Evolutionary conservation across 1,140 invertebrate species (phyloP).

Genomic region (Drosophila teissieri): DNA sequence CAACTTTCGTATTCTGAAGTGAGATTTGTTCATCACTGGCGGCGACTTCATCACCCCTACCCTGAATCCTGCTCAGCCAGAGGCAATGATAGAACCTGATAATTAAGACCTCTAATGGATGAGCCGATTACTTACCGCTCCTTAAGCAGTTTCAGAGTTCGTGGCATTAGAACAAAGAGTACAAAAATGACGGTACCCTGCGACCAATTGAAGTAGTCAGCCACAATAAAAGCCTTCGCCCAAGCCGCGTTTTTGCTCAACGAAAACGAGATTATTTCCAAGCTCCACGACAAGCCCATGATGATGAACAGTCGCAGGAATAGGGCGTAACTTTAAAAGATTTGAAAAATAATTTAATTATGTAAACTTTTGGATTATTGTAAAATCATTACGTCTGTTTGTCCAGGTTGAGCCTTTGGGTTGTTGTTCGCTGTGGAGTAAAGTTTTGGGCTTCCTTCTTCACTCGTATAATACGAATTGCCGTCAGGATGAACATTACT

Average conservation of each 20-base stretch:
- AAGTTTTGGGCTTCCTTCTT: slow-evolving; percentile 33
- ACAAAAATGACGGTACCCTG: slow-evolving; percentile 87
- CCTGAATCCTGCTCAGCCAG: slow-evolving; percentile 35
- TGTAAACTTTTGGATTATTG: background rate
- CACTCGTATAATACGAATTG: slow-evolving; percentile 86
- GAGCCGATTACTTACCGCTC: slow-evolving; percentile 49
- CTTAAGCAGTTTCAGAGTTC: slow-evolving; percentile 48
- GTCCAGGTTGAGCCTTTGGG: slow-evolving; percentile 23
- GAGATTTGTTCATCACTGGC: slow-evolving; percentile 55
- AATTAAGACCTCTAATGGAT: background rate
- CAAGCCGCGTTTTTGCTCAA: background rate
- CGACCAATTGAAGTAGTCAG: slow-evolving; percentile 84
- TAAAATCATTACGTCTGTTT: slow-evolving; percentile 39
- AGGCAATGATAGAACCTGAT: background rate
- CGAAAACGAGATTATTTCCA: slow-evolving; percentile 86
- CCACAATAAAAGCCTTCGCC: slow-evolving; percentile 84
- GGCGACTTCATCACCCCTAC: slow-evolving; percentile 9
- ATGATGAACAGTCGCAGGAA: slow-evolving; percentile 90
- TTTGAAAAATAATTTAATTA: too few species aligned
- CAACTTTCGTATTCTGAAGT: slow-evolving; percentile 40
- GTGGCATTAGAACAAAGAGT: slow-evolving; percentile 85
- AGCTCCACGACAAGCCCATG: slow-evolving; percentile 90
- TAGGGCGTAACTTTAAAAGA: slow-evolving; percentile 86
- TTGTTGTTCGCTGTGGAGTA: slow-evolving; percentile 5
- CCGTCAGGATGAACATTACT: slow-evolving; percentile 89